Percentiles rank a stretch among this genome's conserved stretches.
Conservation (phyloP, 2,797 vertebrate species). For the Danio aesculapii region DNA sequence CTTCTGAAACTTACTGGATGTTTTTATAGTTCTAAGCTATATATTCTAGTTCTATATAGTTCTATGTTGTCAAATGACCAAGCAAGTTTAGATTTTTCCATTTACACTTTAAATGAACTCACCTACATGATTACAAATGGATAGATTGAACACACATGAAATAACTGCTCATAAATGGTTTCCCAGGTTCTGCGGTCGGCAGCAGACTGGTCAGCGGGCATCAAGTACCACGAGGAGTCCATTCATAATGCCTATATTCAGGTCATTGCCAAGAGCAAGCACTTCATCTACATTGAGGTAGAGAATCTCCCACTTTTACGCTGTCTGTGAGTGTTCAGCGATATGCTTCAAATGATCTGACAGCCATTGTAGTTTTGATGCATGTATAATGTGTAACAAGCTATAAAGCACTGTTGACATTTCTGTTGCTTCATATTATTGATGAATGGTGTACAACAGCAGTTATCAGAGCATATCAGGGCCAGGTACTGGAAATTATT, state of each 20-base stretch:
- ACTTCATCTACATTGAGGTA: slow-evolving; percentile 94
- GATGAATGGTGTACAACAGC: neutral
- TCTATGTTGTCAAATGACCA: too few relatives aligned
- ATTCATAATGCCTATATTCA: slow-evolving; percentile 91
- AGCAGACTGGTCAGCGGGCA: slow-evolving; percentile 95
- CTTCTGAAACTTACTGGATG: too few relatives aligned
- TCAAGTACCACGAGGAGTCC: slow-evolving; percentile 96
- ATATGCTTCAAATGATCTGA: neutral
- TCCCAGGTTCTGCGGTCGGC: slow-evolving; percentile 90
- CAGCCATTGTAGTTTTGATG: neutral
- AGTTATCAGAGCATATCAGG: neutral
- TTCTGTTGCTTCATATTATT: slow-evolving; percentile 29
- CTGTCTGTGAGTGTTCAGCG: slow-evolving; percentile 9
- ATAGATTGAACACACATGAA: neutral
- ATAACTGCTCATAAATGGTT: neutral
- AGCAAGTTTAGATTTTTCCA: neutral
- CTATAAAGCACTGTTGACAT: neutral
- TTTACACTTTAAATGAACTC: neutral
- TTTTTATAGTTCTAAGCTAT: too few relatives aligned
- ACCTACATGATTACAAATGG: neutral
- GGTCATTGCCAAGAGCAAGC: slow-evolving; percentile 92
- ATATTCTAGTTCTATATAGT: too few relatives aligned
- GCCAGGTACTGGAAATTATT: neutral
- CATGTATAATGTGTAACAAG: neutral
- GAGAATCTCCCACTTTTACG: slow-evolving; percentile 40